A percentile compares a stretch with the other conserved stretches of the same genome.
These are phyloP conservation scores for Fulmarus glacialis DNA, from an alignment of 2,113 vertebrate genomes.

Conservation along the genomic window DNA sequence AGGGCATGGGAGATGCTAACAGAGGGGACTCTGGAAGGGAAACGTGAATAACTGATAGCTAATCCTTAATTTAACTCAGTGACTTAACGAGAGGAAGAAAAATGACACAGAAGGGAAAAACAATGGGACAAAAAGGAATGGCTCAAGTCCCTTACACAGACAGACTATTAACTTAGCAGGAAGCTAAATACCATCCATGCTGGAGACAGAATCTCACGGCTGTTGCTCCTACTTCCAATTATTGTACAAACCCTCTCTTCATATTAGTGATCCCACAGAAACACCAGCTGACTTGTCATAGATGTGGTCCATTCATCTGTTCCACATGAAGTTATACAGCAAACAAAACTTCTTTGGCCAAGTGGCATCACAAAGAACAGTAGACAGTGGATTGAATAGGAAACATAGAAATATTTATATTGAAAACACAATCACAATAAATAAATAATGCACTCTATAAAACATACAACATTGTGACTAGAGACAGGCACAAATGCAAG, in stretches of 20 bases:
- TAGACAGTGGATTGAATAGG: not conserved
- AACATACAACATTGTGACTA: not conserved
- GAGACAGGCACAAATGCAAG: not conserved
- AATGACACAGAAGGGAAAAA: not conserved
- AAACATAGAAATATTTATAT: conserved; percentile 29
- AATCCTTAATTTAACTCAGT: conserved; percentile 9
- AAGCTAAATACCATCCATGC: not conserved
- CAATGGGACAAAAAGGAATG: not conserved
- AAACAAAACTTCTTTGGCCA: not conserved
- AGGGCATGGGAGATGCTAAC: not conserved
- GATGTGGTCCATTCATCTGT: not conserved
- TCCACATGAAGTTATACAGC: not conserved
- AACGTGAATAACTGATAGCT: not conserved
- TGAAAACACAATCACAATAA: not conserved
- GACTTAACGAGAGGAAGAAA: conserved; percentile 2
- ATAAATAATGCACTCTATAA: not conserved
- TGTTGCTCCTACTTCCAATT: not conserved
- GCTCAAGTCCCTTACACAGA: not conserved
- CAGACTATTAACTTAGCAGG: conserved; percentile 1
- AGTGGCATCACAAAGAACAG: not conserved
- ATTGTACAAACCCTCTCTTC: not conserved
- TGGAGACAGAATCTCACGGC: not conserved
- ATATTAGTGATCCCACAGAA: not conserved
- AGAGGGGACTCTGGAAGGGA: not conserved
- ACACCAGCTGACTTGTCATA: not conserved